Conservation (phyloP, 2,797 vertebrate genomes). For the Molossus alvarezi region DNA sequence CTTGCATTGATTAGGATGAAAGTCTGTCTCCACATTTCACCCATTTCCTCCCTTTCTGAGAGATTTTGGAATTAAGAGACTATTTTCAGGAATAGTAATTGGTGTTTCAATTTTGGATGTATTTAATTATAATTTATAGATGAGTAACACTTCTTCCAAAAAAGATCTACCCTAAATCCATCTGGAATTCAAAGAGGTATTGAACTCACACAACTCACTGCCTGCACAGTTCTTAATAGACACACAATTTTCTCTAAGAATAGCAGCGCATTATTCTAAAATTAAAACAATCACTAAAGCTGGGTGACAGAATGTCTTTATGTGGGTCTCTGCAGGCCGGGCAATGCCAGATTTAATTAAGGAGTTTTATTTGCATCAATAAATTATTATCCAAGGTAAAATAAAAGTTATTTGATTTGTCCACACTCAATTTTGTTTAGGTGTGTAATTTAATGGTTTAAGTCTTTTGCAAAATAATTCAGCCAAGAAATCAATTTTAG, state of each 20-base stretch:
- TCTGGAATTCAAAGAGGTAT: conserved; percentile 79
- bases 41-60: conserved; percentile 74
- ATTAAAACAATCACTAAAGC: conserved; percentile 82
- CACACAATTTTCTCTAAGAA: conserved; percentile 86
- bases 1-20: conserved; percentile 62
- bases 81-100: conserved; percentile 84
- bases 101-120: conserved; percentile 80
- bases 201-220: conserved; percentile 84
- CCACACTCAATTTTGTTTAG: conserved; percentile 88
- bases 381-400: conserved; percentile 90
- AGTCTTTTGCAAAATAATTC: conserved; percentile 87
- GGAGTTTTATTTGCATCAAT: conserved; percentile 88
- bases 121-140: conserved; percentile 89
- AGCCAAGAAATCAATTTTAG: conserved; percentile 87
- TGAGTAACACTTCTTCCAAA: conserved; percentile 83
- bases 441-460: conserved; percentile 88
- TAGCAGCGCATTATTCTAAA: conserved; percentile 82
- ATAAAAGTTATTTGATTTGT: conserved; percentile 89
- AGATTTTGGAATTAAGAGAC: conserved; percentile 74
- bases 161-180: conserved; percentile 81
- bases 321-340: conserved; percentile 77
- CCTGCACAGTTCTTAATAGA: conserved; percentile 83
- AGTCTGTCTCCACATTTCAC: neutral
- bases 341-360: conserved; percentile 88
- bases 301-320: conserved; percentile 83